Percentiles rank a stretch among this genome's conserved stretches.
These are phyloP conservation scores for Cremastobaeus sp. DNA, from an alignment of 2,888 invertebrate species.

Conservation along the genomic window DNA sequence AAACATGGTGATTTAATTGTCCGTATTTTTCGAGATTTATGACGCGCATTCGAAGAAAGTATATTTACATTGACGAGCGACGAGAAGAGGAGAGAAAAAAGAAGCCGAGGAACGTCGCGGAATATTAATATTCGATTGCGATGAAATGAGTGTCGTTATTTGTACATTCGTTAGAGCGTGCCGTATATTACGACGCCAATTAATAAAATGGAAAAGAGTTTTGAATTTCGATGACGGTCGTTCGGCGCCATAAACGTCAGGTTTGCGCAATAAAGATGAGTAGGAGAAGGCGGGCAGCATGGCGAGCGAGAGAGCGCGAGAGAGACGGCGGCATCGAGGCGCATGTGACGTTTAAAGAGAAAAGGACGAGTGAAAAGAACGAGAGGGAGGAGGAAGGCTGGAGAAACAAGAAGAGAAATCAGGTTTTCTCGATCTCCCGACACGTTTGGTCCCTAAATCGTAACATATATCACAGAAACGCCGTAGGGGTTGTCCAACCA, in stretches of 20 bases:
- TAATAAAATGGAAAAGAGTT: conserved; percentile 71
- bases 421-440: conserved; percentile 63
- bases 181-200: conserved; percentile 68
- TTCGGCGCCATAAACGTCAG: conserved; percentile 74
- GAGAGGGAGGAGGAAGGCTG: conserved; percentile 30
- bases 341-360: conserved; percentile 26
- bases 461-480: conserved; percentile 68
- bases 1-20: conserved; percentile 41
- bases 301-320: neutral
- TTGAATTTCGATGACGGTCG: conserved; percentile 68
- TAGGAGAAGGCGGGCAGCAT: conserved; percentile 38
- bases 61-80: conserved; percentile 50
- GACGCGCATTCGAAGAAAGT: conserved; percentile 49
- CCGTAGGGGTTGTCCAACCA: conserved; percentile 65
- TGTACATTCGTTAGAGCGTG: conserved; percentile 59
- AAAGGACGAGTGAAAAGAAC: conserved; percentile 34
- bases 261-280: conserved; percentile 71
- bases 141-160: conserved; percentile 58
- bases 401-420: conserved; percentile 60
- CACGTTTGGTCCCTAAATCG: conserved; percentile 65
- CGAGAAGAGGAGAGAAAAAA: conserved; percentile 3
- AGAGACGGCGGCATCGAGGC: conserved; percentile 4
- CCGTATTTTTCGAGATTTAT: conserved; percentile 42
- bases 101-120: conserved; percentile 15
- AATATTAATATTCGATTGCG: conserved; percentile 59